Conservation (phyloP, 2,797 vertebrate genomes). For the Etheostoma nigrum region DNA sequence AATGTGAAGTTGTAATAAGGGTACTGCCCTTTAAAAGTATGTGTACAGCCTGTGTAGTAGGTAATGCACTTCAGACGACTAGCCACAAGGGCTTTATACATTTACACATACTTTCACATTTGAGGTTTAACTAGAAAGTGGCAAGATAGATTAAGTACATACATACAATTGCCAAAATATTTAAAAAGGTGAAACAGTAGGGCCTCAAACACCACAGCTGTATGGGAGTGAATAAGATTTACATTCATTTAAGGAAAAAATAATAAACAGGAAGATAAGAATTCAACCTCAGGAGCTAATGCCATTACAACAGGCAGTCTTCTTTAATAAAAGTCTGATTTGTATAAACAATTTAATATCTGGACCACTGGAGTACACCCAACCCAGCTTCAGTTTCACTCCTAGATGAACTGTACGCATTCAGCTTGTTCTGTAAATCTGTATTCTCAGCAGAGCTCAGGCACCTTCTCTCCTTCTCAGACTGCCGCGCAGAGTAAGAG, state of each 20-base stretch:
- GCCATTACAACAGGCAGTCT: not conserved
- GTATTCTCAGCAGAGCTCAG: slow-evolving; percentile 46
- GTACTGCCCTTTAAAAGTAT: not conserved
- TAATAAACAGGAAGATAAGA: not conserved
- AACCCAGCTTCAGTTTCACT: slow-evolving; percentile 8
- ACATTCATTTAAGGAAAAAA: not conserved
- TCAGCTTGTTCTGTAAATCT: slow-evolving; percentile 17
- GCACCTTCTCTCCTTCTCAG: slow-evolving; percentile 54
- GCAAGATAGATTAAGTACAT: slow-evolving; percentile 22
- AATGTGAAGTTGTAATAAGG: not conserved
- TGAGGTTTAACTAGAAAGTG: slow-evolving; percentile 5
- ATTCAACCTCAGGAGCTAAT: not conserved
- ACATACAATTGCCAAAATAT: slow-evolving; percentile 60
- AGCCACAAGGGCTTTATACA: not conserved
- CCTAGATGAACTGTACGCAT: slow-evolving; percentile 22
- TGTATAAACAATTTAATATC: not conserved
- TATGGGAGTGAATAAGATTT: not conserved
- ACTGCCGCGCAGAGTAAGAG: slow-evolving; percentile 48
- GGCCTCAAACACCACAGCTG: not conserved
- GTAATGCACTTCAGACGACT: not conserved
- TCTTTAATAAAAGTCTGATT: not conserved
- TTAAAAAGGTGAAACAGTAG: slow-evolving; percentile 19
- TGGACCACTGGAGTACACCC: not conserved
- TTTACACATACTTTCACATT: slow-evolving; percentile 23
- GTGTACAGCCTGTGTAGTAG: not conserved